phyloP scores from a whole-genome alignment of 2,888 invertebrate genomes.

The Cremastinae sp. region DNA sequence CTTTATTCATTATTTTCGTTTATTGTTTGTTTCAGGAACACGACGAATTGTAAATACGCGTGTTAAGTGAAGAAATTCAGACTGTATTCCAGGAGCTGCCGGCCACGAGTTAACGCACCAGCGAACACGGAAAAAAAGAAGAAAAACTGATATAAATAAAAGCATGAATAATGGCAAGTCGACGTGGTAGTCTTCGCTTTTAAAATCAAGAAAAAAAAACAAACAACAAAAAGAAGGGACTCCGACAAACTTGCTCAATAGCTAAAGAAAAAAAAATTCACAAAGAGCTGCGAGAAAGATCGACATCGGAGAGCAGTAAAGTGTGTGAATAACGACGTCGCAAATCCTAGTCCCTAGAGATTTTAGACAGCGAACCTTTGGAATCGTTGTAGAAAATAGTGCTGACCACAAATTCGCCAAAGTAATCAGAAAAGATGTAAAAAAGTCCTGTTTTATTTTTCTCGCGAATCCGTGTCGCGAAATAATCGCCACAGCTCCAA shows the following conservation, averaged over 20 bases:
- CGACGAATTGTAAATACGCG: slow-evolving; percentile 82
- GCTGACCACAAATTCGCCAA: slow-evolving; percentile 6
- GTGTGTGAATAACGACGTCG: slow-evolving; percentile 5
- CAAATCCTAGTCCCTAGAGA: slow-evolving; percentile 62
- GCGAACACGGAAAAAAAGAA: slow-evolving; percentile 57
- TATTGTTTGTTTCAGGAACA: slow-evolving; percentile 80
- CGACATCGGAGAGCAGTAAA: slow-evolving; percentile 3
- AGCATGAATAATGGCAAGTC: slow-evolving; percentile 33
- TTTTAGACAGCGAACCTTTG: slow-evolving; percentile 19
- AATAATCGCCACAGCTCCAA: slow-evolving; percentile 73
- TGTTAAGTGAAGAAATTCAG: slow-evolving; percentile 74
- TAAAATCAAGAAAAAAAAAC: neutral
- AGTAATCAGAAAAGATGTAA: slow-evolving; percentile 29
- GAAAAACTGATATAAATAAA: slow-evolving; percentile 19
- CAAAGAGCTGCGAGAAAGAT: neutral
- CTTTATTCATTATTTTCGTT: slow-evolving; percentile 57
- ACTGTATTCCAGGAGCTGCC: slow-evolving; percentile 79
- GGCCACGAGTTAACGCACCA: slow-evolving; percentile 68
- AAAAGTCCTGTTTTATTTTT: neutral
- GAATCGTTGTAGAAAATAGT: slow-evolving; percentile 13
- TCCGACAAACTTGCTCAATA: too few species aligned
- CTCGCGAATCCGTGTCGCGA: slow-evolving; percentile 63
- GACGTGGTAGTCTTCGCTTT: slow-evolving; percentile 48
- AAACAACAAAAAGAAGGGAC: neutral
- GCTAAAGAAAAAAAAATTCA: neutral